phyloP scores from a whole-genome alignment of 2,797 vertebrate species.

The Cryptoprocta ferox region DNA sequence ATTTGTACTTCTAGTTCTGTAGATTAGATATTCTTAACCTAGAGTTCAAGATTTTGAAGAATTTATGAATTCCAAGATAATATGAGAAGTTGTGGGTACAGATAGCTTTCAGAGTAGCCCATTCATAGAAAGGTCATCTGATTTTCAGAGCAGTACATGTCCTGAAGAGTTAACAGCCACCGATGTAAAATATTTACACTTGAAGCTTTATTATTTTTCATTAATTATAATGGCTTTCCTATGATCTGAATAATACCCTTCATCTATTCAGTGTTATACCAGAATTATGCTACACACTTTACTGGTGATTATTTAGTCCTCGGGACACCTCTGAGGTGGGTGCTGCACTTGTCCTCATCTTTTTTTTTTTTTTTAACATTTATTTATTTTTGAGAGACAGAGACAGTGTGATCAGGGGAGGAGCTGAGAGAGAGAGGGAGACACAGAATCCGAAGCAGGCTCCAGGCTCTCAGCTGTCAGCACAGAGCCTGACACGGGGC shows the following conservation, averaged over 20 bases:
- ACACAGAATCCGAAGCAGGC: no score
- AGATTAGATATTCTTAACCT: constrained; percentile 5
- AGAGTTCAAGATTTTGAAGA: neutral
- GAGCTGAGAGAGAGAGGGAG: no score
- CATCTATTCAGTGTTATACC: neutral
- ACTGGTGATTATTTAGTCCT: neutral
- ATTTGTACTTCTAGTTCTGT: constrained; percentile 16
- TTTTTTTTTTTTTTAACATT: no score
- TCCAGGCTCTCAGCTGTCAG: no score
- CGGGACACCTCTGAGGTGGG: neutral
- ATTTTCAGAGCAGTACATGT: neutral
- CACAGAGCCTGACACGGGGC: no score
- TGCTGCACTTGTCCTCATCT: neutral
- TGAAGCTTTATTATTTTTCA: neutral
- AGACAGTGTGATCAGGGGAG: no score
- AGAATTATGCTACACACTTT: neutral
- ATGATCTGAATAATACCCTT: neutral
- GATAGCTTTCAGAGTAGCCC: neutral
- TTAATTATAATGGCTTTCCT: neutral
- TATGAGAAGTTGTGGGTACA: neutral
- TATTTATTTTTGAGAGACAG: no score
- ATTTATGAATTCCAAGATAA: neutral
- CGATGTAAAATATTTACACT: neutral
- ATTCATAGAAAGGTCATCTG: neutral
- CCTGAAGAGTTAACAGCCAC: neutral